phyloP scores from a whole-genome alignment of 2,113 vertebrate genomes.

The Oncorhynchus nerka region DNA sequence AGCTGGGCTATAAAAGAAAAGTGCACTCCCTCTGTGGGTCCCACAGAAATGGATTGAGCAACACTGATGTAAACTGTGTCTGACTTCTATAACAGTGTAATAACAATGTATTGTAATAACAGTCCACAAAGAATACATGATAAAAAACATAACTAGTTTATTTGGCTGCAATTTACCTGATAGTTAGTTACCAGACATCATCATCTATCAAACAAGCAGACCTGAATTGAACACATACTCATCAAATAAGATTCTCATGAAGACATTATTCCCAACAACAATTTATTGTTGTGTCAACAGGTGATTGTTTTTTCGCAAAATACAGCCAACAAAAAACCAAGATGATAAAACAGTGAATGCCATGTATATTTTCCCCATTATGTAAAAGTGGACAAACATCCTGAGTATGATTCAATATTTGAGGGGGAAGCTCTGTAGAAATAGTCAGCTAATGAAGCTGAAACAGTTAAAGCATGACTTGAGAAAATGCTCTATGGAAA shows the following conservation, averaged over 20 bases:
- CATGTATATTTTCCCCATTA: conserved; percentile 28
- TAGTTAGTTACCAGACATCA: conserved; percentile 64
- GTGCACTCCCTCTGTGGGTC: too few species aligned
- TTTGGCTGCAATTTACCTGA: conserved; percentile 72
- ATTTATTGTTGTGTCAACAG: conserved; percentile 61
- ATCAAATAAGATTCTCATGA: conserved; percentile 54
- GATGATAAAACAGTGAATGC: conserved; percentile 36
- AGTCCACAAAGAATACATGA: conserved; percentile 46
- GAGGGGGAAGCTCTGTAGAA: conserved; percentile 22
- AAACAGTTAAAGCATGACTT: conserved; percentile 35
- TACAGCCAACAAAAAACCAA: conserved; percentile 55
- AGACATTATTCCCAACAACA: conserved; percentile 54
- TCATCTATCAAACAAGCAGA: conserved; percentile 49
- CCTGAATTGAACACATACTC: conserved; percentile 48
- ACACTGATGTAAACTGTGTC: background rate
- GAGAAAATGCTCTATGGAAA: conserved; percentile 52
- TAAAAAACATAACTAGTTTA: conserved; percentile 53
- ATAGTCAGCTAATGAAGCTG: conserved; percentile 37
- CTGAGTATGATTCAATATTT: conserved; percentile 49
- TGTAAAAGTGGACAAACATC: conserved; percentile 28
- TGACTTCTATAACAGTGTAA: background rate
- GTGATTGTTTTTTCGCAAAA: conserved; percentile 73
- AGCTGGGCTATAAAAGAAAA: too few species aligned
- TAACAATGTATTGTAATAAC: conserved; percentile 19
- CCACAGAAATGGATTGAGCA: background rate